Evolutionary conservation across 2,113 vertebrate species (phyloP), one percentile per base, ranked within the genome.

Genomic region (Leucopternis melanops): DNA sequence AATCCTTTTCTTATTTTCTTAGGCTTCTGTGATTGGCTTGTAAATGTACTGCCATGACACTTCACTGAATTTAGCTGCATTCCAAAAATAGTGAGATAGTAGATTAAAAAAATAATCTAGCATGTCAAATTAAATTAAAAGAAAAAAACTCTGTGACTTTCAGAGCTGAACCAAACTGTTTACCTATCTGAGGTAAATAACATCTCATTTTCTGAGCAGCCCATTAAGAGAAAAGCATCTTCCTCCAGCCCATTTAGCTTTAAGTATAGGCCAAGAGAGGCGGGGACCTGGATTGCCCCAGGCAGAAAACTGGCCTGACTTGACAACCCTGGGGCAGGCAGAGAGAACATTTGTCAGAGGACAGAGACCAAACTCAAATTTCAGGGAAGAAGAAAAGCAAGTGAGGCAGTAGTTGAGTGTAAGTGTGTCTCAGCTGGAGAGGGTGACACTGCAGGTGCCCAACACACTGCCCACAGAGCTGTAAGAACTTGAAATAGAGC

Each of bases 301-400:
- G 40, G 7, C 42, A 84, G 32, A 81, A 94, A 63, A 50, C 40
- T 47, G 8, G 9, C 22, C 25, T 54, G 40, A 55, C n/a, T 40
- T 2, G 1, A 25, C 16, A 71, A 3, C 11, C 27, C n/a, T 71
- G 8, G 3, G 3, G 13, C 0, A 2, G 7, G 6, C 38, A 77
- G 20, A 65, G 34, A 62, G 9, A 59, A 13, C 13, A 63, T 4
- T 26, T 34, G 6, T 27, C 54, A 61, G 9, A 59, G 23, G 34
- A 83, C 0, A 2, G 52, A 75, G 23, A 42, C 4, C 34, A 79
- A 80, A 65, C 29, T 32, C 36, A 73, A 32, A 80, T 75, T 87
- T 77, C 62, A 62, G 38, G 34, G n/a, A 81, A 25, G 11, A 82
- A 55, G 16, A 40, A 82, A 85, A 91, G n/a, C 9, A 52, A 73